Base-by-base conservation (phyloP, 2,888 invertebrate genomes). In the Eupithecia tripunctaria region DNA sequence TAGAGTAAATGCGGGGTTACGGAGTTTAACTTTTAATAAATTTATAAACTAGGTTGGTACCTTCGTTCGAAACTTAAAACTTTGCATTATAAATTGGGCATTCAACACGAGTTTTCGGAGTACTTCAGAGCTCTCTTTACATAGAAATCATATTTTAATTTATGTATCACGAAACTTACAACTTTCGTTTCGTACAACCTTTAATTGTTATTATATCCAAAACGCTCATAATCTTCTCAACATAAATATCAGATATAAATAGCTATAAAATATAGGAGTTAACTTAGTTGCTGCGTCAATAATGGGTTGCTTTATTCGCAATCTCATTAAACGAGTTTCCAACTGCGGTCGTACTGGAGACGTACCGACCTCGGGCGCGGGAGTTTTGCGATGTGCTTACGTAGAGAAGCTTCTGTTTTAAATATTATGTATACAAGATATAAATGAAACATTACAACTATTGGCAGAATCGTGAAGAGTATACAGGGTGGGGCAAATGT, bases 291-390 rank as follows among this genome's bases (percentile, higher is more conserved):
- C 74, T 67, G 72, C 70, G 76, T 79, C 79, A 78, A 76, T 76
- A 79, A 80, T 78, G 78, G 77, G 77, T 79, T 77, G 76, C 74
- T 81, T 75, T 75, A 75, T 75, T 80, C 79, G 75, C 81, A 81
- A 78, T 84, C 81, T 82, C 80, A 81, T 83, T 82, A 82, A 80
- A 81, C 27, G 72, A 72, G 72, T 72, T 78, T 78, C 72, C 71
- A 70, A 72, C 78, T 77, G 75, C 77, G 72, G 79, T 78, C 76
- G 78, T 78, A 81, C 78, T 81, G 77, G 80, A 76, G n/a, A 79
- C 76, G 72, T 59, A 74, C 65, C 29, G 8, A 36, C 3, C 47
- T 25, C 56, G 60, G 1, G 36, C 41, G 59, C 32, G 32, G 32
- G 68, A 68, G 38, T 4, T 7, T 70, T 6, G 10, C n/a, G 12